A percentile compares a stretch with the other conserved stretches of the same genome.
phyloP scores from a whole-genome alignment of 2,888 invertebrate species.

The Oxystoma pomonae region DNA sequence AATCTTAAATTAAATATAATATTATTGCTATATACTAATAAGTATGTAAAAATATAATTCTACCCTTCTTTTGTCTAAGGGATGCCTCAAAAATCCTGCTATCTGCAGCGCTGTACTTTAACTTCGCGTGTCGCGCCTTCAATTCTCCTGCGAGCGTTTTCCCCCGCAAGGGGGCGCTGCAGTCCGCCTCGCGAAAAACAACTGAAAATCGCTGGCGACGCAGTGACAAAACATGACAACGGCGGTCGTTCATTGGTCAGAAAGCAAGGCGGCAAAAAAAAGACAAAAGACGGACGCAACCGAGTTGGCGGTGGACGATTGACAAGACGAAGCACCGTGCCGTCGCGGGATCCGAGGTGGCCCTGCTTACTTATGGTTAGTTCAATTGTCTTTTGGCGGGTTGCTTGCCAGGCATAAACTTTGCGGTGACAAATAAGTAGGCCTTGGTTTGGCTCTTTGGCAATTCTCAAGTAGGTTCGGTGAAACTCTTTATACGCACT shows the following conservation, averaged over 20 bases:
- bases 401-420: too few relatives aligned
- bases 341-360: background rate
- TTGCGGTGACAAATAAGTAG: background rate
- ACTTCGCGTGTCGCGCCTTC: background rate
- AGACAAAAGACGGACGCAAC: background rate
- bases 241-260: constrained; percentile 45
- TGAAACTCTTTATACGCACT: too few relatives aligned
- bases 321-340: background rate
- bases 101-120: background rate
- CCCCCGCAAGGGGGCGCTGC: constrained; percentile 2
- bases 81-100: background rate
- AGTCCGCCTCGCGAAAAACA: constrained; percentile 21
- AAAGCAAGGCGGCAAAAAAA: constrained; percentile 30
- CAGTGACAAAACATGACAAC: constrained; percentile 50
- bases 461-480: background rate
- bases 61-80: background rate
- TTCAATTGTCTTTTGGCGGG: background rate
- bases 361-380: background rate
- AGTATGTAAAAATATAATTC: background rate
- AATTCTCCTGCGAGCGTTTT: background rate
- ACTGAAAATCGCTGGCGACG: constrained; percentile 33
- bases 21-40: too few relatives aligned
- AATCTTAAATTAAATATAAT: too few relatives aligned
- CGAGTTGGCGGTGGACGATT: constrained; percentile 1
- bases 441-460: background rate